Base-by-base conservation (phyloP, 2,113 vertebrate genomes). In the Corythornis vintsioides region DNA sequence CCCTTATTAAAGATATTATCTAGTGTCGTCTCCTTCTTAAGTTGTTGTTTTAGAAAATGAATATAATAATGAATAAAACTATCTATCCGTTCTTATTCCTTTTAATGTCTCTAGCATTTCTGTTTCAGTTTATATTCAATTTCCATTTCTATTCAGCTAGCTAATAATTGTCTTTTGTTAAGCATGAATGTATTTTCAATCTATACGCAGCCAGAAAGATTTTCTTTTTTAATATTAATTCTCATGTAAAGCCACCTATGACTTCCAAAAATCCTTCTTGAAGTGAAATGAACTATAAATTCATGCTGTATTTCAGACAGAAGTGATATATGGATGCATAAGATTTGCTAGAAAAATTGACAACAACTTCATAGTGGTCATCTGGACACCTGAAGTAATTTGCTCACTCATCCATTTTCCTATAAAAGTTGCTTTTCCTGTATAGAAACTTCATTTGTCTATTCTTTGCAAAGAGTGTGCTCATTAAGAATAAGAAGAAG, bases 51-150 rank as follows among this genome's bases (percentile, higher is more conserved):
- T 90, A 67, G 59, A 48, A 90, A 95, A 63, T 76, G 8, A 91
- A 52, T 74, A 53, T 85, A 86, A 28, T 24, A 81, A 86, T 72
- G 25, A 95, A 91, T 82, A 89, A 89, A 96, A 89, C 17, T 13
- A n/a, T 89, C 29, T 92, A 83, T 84, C 38, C 35, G 57, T 81
- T 50, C 14, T 29, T 20, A 91, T 33, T 35, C 48, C 66, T 88
- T 93, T 90, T 52, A 86, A 63, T 19, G 6, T 73, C 31, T 76
- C 47, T 73, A 88, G 59, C 11, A 50, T 61, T 80, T 91, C 55
- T 94, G 19, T 78, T 96, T 92, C 57, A 66, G n/a, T 79, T 88
- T 92, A 69, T 86, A 95, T 93, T 94, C 53, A 84, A 91, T 94
- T 95, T 83, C 57, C 69, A 67, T 52, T 86, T 85, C 55, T 88